Conservation (phyloP, 2,113 vertebrate species). For the Nettapus auritus region DNA sequence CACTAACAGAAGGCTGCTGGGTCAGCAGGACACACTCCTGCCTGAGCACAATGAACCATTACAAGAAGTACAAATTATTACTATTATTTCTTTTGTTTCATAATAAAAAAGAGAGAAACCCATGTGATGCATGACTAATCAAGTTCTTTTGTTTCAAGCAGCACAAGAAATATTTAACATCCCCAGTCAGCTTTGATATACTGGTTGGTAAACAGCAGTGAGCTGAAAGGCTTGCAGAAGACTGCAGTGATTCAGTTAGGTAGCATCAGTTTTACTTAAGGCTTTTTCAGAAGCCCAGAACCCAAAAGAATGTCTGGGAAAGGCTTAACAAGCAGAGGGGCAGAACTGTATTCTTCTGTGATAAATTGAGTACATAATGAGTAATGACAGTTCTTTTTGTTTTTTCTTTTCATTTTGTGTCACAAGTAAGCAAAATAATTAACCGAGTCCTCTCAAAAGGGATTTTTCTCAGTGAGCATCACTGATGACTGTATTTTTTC, state of each 20-base stretch:
- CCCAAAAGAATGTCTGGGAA: constrained; percentile 55
- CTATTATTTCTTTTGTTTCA: background rate
- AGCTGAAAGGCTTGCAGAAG: background rate
- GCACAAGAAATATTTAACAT: background rate
- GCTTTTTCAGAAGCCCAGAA: constrained; percentile 49
- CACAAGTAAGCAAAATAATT: constrained; percentile 64
- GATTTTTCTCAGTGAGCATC: constrained; percentile 1
- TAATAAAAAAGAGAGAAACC: background rate
- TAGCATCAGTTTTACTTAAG: constrained; percentile 19
- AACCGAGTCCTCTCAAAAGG: constrained; percentile 42
- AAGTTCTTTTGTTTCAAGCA: background rate
- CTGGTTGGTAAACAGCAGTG: background rate
- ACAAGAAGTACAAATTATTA: background rate
- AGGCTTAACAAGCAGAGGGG: constrained; percentile 39
- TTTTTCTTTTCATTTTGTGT: constrained; percentile 53
- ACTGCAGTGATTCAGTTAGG: background rate
- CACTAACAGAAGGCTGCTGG: background rate
- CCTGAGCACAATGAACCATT: background rate
- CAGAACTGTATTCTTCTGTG: constrained; percentile 34
- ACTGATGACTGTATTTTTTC: constrained; percentile 64
- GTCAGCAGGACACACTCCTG: background rate
- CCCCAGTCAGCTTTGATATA: background rate
- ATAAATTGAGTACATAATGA: constrained; percentile 55
- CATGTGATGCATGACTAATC: background rate
- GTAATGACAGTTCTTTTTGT: constrained; percentile 55